A percentile compares a stretch with the other conserved stretches of the same genome.
phyloP scores from a whole-genome alignment of 2,113 vertebrate species.

The Tor tambroides region DNA sequence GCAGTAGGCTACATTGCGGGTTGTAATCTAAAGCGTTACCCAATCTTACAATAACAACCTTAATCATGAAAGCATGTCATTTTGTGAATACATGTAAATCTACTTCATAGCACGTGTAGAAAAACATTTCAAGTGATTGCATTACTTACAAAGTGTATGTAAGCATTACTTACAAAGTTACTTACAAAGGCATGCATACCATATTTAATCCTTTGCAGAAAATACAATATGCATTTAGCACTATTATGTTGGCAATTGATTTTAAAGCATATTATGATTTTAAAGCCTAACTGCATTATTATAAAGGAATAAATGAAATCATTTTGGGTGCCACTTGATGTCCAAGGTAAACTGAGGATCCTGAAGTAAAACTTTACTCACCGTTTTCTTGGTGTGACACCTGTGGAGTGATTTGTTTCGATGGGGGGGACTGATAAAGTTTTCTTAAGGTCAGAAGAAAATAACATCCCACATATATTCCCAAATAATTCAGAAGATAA shows the following conservation, averaged over 20 bases:
- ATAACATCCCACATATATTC: not conserved
- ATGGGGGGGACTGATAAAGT: not conserved
- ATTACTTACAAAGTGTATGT: not conserved
- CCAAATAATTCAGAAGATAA: constrained; percentile 65
- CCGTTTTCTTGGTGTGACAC: not conserved
- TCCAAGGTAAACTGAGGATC: not conserved
- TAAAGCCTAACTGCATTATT: not conserved
- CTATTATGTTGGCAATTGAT: not conserved
- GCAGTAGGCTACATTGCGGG: no score
- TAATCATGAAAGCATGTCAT: not conserved
- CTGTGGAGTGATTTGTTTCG: not conserved
- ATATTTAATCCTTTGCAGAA: not conserved
- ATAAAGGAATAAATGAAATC: not conserved
- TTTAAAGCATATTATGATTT: not conserved
- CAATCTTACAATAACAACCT: not conserved
- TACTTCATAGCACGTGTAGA: not conserved
- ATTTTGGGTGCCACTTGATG: no score
- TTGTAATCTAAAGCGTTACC: no score
- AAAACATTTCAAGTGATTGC: not conserved
- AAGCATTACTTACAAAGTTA: not conserved
- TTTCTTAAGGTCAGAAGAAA: no score
- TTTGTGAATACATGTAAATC: not conserved
- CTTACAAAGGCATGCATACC: not conserved
- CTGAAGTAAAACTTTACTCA: constrained; percentile 23
- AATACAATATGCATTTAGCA: not conserved